Conservation (phyloP, 2,888 invertebrate species). For the Cheilosia impressa region DNA sequence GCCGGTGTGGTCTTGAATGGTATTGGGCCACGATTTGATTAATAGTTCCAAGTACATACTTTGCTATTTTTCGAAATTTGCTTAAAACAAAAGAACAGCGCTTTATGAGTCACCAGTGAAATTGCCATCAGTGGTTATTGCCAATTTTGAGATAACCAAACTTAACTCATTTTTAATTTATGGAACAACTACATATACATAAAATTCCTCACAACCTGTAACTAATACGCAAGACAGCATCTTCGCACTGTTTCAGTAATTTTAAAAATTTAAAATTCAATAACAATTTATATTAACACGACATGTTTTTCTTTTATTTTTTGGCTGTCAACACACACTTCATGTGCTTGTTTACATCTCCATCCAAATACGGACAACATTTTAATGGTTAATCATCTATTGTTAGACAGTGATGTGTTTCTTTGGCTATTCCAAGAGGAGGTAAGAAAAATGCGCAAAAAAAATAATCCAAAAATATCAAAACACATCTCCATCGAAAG, state of each 20-base stretch:
- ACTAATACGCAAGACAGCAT: neutral
- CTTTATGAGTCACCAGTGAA: too few species aligned
- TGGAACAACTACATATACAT: neutral
- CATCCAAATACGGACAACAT: slow-evolving; percentile 27
- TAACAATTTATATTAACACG: slow-evolving; percentile 11
- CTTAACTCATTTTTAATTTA: too few species aligned
- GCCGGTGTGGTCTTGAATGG: too few species aligned
- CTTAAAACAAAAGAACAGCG: too few species aligned
- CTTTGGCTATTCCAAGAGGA: slow-evolving; percentile 11
- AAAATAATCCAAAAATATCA: slow-evolving; percentile 3
- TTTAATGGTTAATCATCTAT: slow-evolving; percentile 32
- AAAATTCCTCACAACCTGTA: neutral
- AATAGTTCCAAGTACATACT: too few species aligned
- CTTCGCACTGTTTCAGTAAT: neutral
- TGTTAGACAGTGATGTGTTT: slow-evolving; percentile 48
- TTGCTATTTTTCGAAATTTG: too few species aligned
- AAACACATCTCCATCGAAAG: slow-evolving; percentile 20
- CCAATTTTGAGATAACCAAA: too few species aligned
- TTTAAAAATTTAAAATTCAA: neutral
- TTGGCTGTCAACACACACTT: slow-evolving; percentile 9
- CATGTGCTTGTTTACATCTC: slow-evolving; percentile 25
- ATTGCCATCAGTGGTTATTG: too few species aligned
- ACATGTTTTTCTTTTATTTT: neutral
- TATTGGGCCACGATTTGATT: too few species aligned
- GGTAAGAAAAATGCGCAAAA: slow-evolving; percentile 38